These are phyloP conservation scores for Phenacoccus solenopsis DNA, from an alignment of 1,140 invertebrate species.

Conservation along the genomic window DNA sequence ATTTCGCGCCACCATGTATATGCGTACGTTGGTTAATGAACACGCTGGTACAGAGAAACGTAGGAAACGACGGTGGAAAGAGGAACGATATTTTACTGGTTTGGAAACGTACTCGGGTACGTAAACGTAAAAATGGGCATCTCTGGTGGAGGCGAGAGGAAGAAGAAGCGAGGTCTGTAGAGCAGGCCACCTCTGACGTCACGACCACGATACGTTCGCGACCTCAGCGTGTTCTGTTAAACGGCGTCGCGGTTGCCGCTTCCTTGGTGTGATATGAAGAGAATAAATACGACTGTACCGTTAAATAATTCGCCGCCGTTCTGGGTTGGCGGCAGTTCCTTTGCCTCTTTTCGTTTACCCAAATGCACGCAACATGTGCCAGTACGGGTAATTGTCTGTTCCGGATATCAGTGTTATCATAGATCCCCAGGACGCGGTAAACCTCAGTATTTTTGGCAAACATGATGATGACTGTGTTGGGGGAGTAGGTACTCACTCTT, in stretches of 20 bases:
- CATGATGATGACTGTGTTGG: no score
- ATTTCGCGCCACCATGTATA: neutral
- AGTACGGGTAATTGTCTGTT: neutral
- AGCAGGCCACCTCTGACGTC: constrained; percentile 15
- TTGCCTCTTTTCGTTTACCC: neutral
- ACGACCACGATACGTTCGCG: constrained; percentile 5
- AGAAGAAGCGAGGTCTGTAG: constrained; percentile 7
- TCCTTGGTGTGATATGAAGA: neutral
- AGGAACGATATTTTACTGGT: constrained; percentile 4
- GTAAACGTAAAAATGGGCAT: constrained; percentile 6
- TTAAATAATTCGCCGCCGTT: neutral
- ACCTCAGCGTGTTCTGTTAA: constrained; percentile 5
- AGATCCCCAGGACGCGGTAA: no score
- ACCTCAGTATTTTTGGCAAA: no score
- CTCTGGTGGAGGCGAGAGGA: neutral
- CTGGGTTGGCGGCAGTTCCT: neutral
- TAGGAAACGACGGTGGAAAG: neutral
- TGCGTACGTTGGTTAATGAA: neutral
- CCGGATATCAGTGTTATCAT: no score
- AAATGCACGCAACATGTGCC: neutral
- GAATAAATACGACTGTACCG: neutral
- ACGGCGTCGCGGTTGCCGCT: neutral
- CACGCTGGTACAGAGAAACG: neutral
- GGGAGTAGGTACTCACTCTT: no score
- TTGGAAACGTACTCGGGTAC: neutral